Conservation (phyloP, 2,888 invertebrate genomes). For the Pinctada fucata region DNA sequence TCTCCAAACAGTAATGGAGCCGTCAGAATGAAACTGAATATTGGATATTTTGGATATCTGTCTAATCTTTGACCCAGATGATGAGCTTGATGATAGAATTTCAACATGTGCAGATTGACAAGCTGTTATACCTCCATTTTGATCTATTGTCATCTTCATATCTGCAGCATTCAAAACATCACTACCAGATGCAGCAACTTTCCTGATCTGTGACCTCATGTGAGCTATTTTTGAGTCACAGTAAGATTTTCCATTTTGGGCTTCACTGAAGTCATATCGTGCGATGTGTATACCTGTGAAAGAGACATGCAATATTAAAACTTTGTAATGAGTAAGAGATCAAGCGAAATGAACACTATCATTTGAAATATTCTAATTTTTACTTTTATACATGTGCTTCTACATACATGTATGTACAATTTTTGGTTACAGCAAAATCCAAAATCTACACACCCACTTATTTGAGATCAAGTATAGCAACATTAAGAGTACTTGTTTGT, state of each 20-base stretch:
- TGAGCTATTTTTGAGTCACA: neutral
- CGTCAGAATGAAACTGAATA: neutral
- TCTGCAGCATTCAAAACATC: neutral
- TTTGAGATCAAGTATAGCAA: too few species aligned
- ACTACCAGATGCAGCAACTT: neutral
- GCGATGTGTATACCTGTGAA: neutral
- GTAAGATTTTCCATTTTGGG: constrained; percentile 4
- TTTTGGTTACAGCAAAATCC: too few species aligned
- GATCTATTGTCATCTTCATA: constrained; percentile 1
- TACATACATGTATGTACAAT: too few species aligned
- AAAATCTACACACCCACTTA: too few species aligned
- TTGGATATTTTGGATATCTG: constrained; percentile 5
- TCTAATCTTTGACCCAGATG: neutral
- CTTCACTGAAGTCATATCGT: neutral
- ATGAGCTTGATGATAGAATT: neutral
- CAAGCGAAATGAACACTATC: neutral
- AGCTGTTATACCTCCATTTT: neutral
- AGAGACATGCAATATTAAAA: too few species aligned
- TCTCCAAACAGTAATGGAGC: neutral
- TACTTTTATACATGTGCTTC: too few species aligned
- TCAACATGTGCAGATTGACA: constrained; percentile 5
- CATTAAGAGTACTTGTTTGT: too few species aligned
- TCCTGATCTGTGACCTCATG: constrained; percentile 6
- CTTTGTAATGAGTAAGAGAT: neutral
- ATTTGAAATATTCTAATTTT: too few species aligned